Evolutionary conservation across 1,140 invertebrate species (phyloP), one percentile per base, ranked within the genome.

Genomic region (Drosophila lacteicornis): DNA sequence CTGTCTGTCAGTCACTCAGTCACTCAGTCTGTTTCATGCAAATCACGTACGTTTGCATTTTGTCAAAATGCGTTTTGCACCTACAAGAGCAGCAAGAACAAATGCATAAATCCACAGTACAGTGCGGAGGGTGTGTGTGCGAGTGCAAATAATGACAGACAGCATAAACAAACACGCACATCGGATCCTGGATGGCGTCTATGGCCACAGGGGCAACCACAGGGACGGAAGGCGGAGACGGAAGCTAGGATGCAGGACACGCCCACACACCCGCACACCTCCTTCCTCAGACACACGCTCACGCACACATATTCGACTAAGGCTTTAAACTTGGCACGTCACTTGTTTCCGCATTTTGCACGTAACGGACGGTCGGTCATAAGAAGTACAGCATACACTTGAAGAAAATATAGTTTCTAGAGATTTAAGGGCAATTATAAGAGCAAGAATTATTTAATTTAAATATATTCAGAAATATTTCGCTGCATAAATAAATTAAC

Each of bases 1-100:
- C 11, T 22, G 33, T 17, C 45, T 55, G 47, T 36, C 47, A 60
- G 69, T 55, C 57, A 58, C 25, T 56, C 55, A 46, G 40, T 30
- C 57, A 58, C 25, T 56, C 55, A 46, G 40, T 30, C 27, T 36
- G 62, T 62, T 63, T 56, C 58, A 88, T 88, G 84, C 85, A 84
- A 88, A 88, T 90, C 84, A 88, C 84, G 84, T 88, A 79, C 73
- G 75, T 81, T 84, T 90, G 84, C 85, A 88, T 88, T 90, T 88
- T 84, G 81, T 61, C 80, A 90, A 88, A 90, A 88, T 88, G 81
- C 85, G 66, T 88, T 88, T 88, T 88, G 81, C 84, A 84, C 85
- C 81, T 90, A 85, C 74, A 65, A 58, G 25, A 66, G 22, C 49
- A 53, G 60, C 45, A 80, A 43, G 33, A 70, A 77, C 79, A 81